Base-by-base conservation (phyloP, 2,888 invertebrate genomes). In the Vesta saturnalis region DNA sequence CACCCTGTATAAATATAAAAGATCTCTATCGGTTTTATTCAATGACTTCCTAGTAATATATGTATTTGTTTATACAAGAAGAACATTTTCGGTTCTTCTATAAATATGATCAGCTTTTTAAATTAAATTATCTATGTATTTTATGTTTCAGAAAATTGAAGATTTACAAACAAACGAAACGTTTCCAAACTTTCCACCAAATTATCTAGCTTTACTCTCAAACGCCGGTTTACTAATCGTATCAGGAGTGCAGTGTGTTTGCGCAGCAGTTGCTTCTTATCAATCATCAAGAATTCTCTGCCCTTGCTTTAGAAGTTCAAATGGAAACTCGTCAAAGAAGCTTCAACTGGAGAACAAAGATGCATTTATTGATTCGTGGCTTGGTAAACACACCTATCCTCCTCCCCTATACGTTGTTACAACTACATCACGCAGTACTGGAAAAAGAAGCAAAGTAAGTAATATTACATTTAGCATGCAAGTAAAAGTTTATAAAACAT, bases 181-280 rank as follows among this genome's bases (percentile, higher is more conserved):
- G 56, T 72, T 74, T 60, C 18, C 35, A 1, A 60, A n/a, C n/a
- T n/a, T n/a, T n/a, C n/a, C n/a, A n/a, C n/a, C 88, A 87, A 80
- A 88, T 79, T 77, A 85, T 86, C 69, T 88, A 1, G 88, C 89
- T 0, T 85, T 91, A 54, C 82, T 91, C 22, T 86, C 89, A 10
- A 91, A 90, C 83, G 86, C 89, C 64, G 89, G 88, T 0, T 82
- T 91, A 4, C 85, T 91, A 56, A 84, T 90, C 71, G 85, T 88
- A 18, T 88, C 89, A 8, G 80, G 85, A 0, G 83, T 87, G 15
- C 89, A 91, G 81, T 89, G 88, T 78, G 78, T 88, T 68, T 85
- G 87, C 43, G 86, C 88, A 73, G 82, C 87, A 61, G 76, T 86
- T 62, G 84, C 85, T 73, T 85, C 88, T 70, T 89, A 87, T 82